Evolutionary conservation across 2,888 invertebrate species (phyloP).

Genomic region (Pseudolycoriella hygida): DNA sequence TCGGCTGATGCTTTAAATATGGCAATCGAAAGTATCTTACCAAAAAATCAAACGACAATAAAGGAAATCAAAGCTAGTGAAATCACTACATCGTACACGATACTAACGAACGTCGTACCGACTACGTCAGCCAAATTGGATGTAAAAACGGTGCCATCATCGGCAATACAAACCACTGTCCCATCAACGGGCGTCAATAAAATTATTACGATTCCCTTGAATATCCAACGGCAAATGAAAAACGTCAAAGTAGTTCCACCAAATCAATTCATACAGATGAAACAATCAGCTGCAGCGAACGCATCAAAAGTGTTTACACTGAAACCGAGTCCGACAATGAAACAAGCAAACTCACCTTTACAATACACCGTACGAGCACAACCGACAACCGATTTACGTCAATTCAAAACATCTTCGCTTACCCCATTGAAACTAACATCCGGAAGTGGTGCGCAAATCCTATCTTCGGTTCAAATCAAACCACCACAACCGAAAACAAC

Average conservation of each 20-base stretch:
- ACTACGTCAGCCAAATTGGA: not conserved
- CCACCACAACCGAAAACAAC: constrained; percentile 1
- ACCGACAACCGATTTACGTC: not conserved
- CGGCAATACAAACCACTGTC: not conserved
- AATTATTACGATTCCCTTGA: not conserved
- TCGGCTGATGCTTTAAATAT: constrained; percentile 23
- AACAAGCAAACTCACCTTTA: constrained; percentile 6
- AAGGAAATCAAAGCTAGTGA: not conserved
- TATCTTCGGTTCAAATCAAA: not conserved
- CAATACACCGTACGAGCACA: constrained; percentile 9
- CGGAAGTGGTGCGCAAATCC: not conserved
- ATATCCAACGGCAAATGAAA: constrained; percentile 7
- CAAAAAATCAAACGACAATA: constrained; percentile 8
- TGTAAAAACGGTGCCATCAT: not conserved
- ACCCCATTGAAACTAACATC: not conserved
- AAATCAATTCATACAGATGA: constrained; percentile 26
- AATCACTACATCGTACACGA: not conserved
- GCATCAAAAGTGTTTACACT: constrained; percentile 22
- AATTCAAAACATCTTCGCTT: not conserved
- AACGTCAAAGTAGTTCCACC: constrained; percentile 28
- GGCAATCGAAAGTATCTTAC: constrained; percentile 27
- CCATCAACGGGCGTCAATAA: not conserved
- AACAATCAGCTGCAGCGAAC: constrained; percentile 16
- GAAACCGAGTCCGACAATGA: constrained; percentile 9
- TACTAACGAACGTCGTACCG: not conserved